Evolutionary conservation across 1,140 invertebrate genomes (phyloP).

Genomic region (Rhynchophorus ferrugineus): DNA sequence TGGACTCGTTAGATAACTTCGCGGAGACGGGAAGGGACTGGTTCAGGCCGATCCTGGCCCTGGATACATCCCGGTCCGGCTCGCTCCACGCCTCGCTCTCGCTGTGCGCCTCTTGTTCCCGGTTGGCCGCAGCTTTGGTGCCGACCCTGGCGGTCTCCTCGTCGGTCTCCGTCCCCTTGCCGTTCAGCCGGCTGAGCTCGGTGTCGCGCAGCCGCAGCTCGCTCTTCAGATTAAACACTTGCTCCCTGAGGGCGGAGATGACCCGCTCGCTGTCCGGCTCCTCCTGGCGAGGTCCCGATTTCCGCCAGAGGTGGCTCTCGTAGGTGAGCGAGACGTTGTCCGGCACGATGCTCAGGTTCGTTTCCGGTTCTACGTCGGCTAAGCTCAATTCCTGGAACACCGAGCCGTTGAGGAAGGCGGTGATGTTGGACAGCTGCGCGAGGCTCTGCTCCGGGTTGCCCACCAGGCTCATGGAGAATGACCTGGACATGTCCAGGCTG

Average conservation of each 20-base stretch:
- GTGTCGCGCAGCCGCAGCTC: slow-evolving; percentile 43
- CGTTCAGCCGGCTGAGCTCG: slow-evolving; percentile 39
- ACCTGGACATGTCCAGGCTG: slow-evolving; percentile 50
- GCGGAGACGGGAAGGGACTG: slow-evolving; percentile 9
- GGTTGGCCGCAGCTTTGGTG: background rate
- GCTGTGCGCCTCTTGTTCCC: slow-evolving; percentile 41
- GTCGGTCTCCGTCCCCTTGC: slow-evolving; percentile 11
- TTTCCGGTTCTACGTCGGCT: slow-evolving; percentile 25
- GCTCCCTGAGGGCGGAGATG: slow-evolving; percentile 31
- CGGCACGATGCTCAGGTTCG: slow-evolving; percentile 28
- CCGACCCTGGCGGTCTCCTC: slow-evolving; percentile 1
- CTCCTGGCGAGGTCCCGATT: slow-evolving; percentile 21
- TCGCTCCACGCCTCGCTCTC: slow-evolving; percentile 76
- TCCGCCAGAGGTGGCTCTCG: slow-evolving; percentile 34
- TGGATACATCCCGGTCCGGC: slow-evolving; percentile 70
- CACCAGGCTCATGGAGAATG: slow-evolving; percentile 42
- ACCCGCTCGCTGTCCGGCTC: slow-evolving; percentile 35
- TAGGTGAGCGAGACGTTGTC: slow-evolving; percentile 32
- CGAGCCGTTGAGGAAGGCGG: slow-evolving; percentile 39
- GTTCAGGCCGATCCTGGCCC: slow-evolving; percentile 34
- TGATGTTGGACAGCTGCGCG: slow-evolving; percentile 43
- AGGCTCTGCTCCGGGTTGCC: slow-evolving; percentile 37
- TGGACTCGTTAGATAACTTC: slow-evolving; percentile 8
- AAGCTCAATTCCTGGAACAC: slow-evolving; percentile 25
- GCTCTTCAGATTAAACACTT: slow-evolving; percentile 41